Evolutionary conservation across 2,113 vertebrate genomes (phyloP).

Genomic region (Pagrus major): DNA sequence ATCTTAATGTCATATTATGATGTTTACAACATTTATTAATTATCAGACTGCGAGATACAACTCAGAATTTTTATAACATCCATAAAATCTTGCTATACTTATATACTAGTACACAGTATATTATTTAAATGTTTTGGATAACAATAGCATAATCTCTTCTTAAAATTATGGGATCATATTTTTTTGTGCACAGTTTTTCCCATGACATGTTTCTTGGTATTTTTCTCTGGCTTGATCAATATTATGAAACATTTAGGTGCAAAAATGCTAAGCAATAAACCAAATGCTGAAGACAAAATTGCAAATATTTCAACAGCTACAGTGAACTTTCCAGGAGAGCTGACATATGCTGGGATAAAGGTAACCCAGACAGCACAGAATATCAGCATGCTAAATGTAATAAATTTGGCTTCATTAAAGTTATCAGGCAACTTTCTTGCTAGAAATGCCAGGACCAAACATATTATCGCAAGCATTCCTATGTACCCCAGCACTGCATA

Average conservation of each 20-base stretch:
- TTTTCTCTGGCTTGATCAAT: slow-evolving; percentile 81
- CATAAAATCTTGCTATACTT: not conserved
- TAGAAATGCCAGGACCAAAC: slow-evolving; percentile 81
- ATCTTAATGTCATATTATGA: not conserved
- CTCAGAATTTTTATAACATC: not conserved
- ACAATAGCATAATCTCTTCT: not conserved
- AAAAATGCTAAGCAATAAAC: slow-evolving; percentile 78
- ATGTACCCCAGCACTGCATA: slow-evolving; percentile 81
- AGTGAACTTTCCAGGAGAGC: slow-evolving; percentile 85
- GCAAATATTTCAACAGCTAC: slow-evolving; percentile 85
- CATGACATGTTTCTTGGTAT: slow-evolving; percentile 76
- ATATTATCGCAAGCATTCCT: slow-evolving; percentile 72
- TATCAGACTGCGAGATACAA: not conserved
- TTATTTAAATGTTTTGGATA: not conserved
- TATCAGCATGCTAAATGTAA: slow-evolving; percentile 86
- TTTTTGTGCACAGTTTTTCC: not conserved
- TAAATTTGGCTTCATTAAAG: slow-evolving; percentile 85
- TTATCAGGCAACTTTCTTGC: slow-evolving; percentile 83
- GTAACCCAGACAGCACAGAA: slow-evolving; percentile 86
- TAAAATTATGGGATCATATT: not conserved
- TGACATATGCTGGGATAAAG: slow-evolving; percentile 85
- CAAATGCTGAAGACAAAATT: slow-evolving; percentile 82
- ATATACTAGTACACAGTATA: not conserved
- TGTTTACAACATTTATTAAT: not conserved
- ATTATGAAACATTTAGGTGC: slow-evolving; percentile 83